Evolutionary conservation across 2,113 vertebrate genomes (phyloP).

Genomic region (Puffinus mauretanicus): DNA sequence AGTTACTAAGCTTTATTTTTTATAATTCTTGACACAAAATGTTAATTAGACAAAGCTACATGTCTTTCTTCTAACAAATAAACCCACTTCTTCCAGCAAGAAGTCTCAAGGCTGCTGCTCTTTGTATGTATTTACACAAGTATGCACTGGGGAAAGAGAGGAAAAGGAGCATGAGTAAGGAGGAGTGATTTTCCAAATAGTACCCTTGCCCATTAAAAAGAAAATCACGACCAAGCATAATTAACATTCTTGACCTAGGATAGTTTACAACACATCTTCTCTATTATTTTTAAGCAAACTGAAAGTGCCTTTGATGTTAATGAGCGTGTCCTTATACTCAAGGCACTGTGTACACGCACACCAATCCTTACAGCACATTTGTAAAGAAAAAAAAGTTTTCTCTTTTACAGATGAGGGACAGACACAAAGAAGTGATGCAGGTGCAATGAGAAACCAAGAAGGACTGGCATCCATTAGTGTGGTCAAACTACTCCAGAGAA

Average conservation of each 20-base stretch:
- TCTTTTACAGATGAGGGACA: not conserved
- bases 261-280: not conserved
- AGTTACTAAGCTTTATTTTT: not conserved
- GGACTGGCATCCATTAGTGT: not conserved
- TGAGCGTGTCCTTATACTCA: not conserved
- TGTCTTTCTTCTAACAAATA: not conserved
- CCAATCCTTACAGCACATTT: not conserved
- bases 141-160: not conserved
- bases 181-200: not conserved
- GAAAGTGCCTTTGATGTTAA: conserved; percentile 31
- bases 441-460: not conserved
- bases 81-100: not conserved
- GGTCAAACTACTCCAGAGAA: not conserved
- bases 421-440: not conserved
- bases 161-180: not conserved
- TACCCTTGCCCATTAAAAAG: not conserved
- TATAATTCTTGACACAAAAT: not conserved
- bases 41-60: not conserved
- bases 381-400: not conserved
- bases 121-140: not conserved
- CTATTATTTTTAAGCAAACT: not conserved
- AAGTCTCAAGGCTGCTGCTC: not conserved
- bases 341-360: not conserved
- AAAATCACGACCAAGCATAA: not conserved
- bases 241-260: conserved; percentile 5